Evolutionary conservation across 2,113 vertebrate genomes (phyloP).

Genomic region (Drymodes brunneopygia): DNA sequence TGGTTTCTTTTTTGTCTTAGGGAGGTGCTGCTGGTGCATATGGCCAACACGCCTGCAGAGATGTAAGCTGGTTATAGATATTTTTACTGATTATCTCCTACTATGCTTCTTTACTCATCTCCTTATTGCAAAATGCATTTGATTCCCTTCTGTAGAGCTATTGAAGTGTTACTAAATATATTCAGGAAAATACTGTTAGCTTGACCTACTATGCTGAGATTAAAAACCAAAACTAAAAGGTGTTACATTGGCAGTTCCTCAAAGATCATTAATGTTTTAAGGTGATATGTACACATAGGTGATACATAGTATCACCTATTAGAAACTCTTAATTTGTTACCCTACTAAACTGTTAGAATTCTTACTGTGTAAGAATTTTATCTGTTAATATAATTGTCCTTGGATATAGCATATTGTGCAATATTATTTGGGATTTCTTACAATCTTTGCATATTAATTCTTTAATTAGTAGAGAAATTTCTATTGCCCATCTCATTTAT

Average conservation of each 20-base stretch:
- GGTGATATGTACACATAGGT: not conserved
- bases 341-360: not conserved
- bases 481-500: not conserved
- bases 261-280: not conserved
- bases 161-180: not conserved
- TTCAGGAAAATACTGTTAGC: not conserved
- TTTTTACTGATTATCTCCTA: not conserved
- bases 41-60: not conserved
- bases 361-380: rapidly evolving
- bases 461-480: not conserved
- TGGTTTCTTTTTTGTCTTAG: not conserved
- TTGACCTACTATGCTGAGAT: not conserved
- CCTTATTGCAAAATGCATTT: not conserved
- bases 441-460: not conserved
- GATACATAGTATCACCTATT: not conserved
- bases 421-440: rapidly evolving
- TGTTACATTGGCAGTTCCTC: not conserved
- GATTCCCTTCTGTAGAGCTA: not conserved
- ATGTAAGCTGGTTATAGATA: slow-evolving; percentile 25
- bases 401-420: not conserved
- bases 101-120: not conserved
- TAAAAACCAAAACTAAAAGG: not conserved
- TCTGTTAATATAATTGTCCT: not conserved
- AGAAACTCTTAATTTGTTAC: not conserved
- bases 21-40: slow-evolving; percentile 39